These are phyloP conservation scores for Cyanoderma ruficeps DNA, from an alignment of 2,113 vertebrate species.

Conservation along the genomic window DNA sequence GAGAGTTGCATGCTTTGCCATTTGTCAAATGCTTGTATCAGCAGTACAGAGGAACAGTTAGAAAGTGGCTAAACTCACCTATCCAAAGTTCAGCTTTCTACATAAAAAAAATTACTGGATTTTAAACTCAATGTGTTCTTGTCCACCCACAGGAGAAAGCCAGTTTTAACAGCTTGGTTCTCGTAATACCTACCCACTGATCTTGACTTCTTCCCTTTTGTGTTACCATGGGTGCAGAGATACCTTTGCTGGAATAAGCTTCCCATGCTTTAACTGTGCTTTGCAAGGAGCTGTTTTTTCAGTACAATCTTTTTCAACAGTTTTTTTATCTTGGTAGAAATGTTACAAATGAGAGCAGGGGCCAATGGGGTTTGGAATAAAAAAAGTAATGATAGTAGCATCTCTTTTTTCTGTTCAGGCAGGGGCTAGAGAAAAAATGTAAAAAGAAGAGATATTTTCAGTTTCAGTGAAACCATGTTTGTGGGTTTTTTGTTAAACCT, in stretches of 20 bases:
- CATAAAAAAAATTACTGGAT: background rate
- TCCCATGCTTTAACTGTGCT: background rate
- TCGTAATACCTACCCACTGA: background rate
- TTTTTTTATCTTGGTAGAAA: background rate
- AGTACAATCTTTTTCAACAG: background rate
- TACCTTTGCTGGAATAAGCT: background rate
- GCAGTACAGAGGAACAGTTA: background rate
- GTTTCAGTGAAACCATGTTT: background rate
- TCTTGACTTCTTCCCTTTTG: background rate
- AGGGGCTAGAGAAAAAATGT: no score
- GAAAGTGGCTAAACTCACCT: background rate
- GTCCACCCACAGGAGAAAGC: background rate
- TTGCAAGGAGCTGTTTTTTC: background rate
- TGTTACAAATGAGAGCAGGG: background rate
- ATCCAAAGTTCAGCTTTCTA: background rate
- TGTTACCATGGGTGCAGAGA: background rate
- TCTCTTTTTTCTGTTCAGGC: background rate
- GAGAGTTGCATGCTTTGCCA: background rate
- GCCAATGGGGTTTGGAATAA: background rate
- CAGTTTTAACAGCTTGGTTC: background rate
- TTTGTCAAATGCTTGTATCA: rapidly evolving
- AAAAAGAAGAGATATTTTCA: background rate
- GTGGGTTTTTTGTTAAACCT: background rate
- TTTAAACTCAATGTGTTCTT: background rate
- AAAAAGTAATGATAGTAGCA: background rate